phyloP scores from a whole-genome alignment of 2,113 vertebrate species.

The Bubo scandiacus region DNA sequence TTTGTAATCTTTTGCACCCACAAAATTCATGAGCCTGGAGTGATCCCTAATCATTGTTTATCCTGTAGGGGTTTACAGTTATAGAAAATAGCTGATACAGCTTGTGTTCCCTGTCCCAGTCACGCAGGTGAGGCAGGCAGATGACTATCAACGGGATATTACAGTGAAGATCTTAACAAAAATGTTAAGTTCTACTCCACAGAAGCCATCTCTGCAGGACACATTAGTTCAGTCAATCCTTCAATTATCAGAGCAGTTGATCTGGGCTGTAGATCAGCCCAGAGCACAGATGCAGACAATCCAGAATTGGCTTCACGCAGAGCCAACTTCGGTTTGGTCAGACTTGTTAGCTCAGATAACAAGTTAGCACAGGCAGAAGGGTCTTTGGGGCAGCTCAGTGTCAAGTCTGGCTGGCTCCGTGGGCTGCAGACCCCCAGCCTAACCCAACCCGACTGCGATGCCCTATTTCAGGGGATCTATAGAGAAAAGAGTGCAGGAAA shows the following conservation, averaged over 20 bases:
- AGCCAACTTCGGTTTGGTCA: not conserved
- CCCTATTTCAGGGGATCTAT: not conserved
- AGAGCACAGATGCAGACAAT: not conserved
- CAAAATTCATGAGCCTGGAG: not conserved
- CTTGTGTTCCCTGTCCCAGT: not conserved
- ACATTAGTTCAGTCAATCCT: not conserved
- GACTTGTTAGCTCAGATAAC: not conserved
- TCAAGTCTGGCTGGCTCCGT: not conserved
- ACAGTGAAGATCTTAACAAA: not conserved
- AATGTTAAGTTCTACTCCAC: not conserved
- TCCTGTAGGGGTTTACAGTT: not conserved
- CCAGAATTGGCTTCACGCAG: not conserved
- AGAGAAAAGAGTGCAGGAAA: not conserved
- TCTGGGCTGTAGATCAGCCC: not conserved
- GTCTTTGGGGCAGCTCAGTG: not conserved
- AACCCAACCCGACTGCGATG: not conserved
- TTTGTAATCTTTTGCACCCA: not conserved
- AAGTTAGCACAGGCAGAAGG: not conserved
- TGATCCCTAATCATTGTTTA: not conserved
- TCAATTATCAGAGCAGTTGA: not conserved
- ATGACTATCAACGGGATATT: not conserved
- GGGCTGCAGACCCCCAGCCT: not conserved
- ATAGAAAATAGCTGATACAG: not conserved
- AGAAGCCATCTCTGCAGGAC: not conserved
- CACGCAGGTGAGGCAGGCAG: not conserved